Base-by-base conservation (phyloP, 2,888 invertebrate species). In the Idaea dimidiata region DNA sequence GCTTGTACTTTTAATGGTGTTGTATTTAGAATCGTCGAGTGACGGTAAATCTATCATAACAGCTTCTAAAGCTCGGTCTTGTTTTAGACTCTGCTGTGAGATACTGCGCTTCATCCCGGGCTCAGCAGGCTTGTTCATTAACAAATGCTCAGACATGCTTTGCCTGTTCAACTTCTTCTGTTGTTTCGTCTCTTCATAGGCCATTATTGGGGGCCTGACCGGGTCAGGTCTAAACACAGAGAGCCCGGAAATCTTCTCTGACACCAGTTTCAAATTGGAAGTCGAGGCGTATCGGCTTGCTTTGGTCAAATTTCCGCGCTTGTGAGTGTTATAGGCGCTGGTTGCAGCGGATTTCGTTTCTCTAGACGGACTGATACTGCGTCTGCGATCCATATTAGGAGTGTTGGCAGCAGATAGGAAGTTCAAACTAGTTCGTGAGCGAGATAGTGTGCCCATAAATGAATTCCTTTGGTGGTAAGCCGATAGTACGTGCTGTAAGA, bases 381-480 rank as follows among this genome's bases (percentile, higher is more conserved):
- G 66, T 0, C 91, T 66, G 0, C 91, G 71, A 7, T 84, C 83
- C 78, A 86, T 73, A n/a, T 77, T 80, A 0, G 89, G 88, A 0
- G 90, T 87, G 57, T 80, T 86, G 0, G 85, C 76, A 0, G 84
- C 78, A 0, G 88, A 81, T 1, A 87, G 64, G 67, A 87, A 81
- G 76, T 93, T 89, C 0, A 94, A 79, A 33, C 94, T 93, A 0
- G 94, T 94, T 16, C 94, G 85, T 0, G 94, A 94, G 0, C 94
- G 80, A 0, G 94, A 92, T 57, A 94, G 74, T 5, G 93, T 91
- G 10, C 93, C 94, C 8, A 94, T 91, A 72, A 94, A 93, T 10
- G 89, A 87, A 8, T 76, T 88, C 1, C 91, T 62, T 59, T 91
- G 91, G 0, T 92, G 87, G 74, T 90, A 87, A 0, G 85, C 81